Conservation (phyloP, 2,113 vertebrate species). For the Anthoscopus minutus region DNA sequence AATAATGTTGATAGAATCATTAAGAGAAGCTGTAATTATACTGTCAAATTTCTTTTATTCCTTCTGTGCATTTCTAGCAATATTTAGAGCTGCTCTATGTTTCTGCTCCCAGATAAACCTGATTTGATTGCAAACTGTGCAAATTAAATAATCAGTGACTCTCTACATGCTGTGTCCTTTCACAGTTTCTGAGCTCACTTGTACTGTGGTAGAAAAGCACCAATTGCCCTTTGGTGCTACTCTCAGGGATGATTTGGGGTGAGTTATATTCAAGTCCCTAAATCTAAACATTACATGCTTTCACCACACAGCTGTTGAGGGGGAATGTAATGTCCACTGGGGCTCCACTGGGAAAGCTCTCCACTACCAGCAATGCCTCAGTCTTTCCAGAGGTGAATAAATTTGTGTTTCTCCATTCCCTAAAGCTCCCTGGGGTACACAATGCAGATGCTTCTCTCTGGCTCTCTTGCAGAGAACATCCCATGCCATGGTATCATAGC, state of each 20-base stretch:
- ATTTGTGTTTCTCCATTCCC: neutral
- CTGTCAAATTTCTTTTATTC: constrained; percentile 42
- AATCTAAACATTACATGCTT: neutral
- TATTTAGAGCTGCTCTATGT: constrained; percentile 30
- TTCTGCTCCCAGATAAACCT: neutral
- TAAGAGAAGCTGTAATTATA: constrained; percentile 45
- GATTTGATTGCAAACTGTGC: constrained; percentile 8
- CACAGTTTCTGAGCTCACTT: neutral
- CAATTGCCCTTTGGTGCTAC: neutral
- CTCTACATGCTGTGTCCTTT: neutral
- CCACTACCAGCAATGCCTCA: neutral
- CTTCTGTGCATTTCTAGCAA: constrained; percentile 17
- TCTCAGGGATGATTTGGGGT: neutral
- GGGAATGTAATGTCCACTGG: neutral
- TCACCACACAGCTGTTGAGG: neutral
- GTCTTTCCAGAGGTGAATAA: neutral
- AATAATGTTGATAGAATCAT: neutral
- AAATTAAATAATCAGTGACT: constrained; percentile 36
- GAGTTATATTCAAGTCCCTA: neutral
- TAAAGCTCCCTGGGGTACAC: neutral
- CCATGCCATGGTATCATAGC: neutral
- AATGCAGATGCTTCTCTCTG: neutral
- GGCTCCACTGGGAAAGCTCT: neutral
- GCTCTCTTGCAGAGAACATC: neutral
- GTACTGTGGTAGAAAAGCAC: neutral